Base-by-base conservation (phyloP, 2,113 vertebrate species). In the Arvicanthis niloticus region DNA sequence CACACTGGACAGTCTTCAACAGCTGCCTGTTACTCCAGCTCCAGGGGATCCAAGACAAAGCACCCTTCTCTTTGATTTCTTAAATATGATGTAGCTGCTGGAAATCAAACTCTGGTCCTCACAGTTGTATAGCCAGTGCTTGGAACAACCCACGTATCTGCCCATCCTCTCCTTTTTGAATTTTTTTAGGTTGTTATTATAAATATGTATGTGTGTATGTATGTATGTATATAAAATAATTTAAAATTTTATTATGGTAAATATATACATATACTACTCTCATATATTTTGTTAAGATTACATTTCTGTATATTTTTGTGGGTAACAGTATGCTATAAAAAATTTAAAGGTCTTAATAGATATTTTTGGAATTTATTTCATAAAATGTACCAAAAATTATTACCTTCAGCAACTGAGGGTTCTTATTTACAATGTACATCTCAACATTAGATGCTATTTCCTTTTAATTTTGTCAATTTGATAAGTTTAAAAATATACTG, bases 381-480 rank as follows among this genome's bases (percentile, higher is more conserved):
- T n/a, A 85, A 91, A 85, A 80, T 72, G 29, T 7, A 60, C 34
- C 7, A 51, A 58, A 88, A 77, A 82, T 65, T 72, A 42, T 19
- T 92, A 73, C 51, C 19, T 88, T 75, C 17, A 93, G 34, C 53
- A 93, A 88, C 58, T 11, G 48, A 40, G 42, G 12, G 21, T 87
- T 87, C 8, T 26, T 12, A 73, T 92, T 96, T 65, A 82, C 3
- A 58, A 2, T 42, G 45, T 3, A 75, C 21, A 88, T 93, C 70
- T 34, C 26, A 88, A 88, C 1, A 70, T 6, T 72, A 89, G 7
- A 68, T 88, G 76, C 21, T 90, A 91, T 85, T 85, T 88, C 67
- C 16, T 70, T 96, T 88, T 53, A 93, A 91, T 60, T 58, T 94
- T 96, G 48, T 60, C 56, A 91, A 3, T 56, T 91, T 91, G 40